Conservation (phyloP, 1,140 invertebrate genomes). For the Drosophila bipectinata region DNA sequence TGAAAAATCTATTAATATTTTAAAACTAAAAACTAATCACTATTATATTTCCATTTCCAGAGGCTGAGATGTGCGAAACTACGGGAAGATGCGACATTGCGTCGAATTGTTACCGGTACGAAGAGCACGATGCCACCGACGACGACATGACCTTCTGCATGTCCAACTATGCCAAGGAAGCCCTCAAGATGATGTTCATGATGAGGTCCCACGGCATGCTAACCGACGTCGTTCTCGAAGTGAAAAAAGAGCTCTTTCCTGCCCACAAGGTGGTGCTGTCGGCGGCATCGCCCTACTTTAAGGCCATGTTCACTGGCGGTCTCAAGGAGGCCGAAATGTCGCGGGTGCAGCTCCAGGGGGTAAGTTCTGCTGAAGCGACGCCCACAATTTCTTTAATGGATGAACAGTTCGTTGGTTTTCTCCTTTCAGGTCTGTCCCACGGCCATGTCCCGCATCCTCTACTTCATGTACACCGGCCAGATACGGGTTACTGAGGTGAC, state of each 20-base stretch:
- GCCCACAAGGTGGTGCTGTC: conserved; percentile 96
- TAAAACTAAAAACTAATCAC: not conserved
- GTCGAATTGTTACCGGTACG: conserved; percentile 53
- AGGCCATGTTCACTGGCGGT: conserved; percentile 97
- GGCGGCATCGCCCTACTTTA: conserved; percentile 97
- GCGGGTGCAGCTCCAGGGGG: conserved; percentile 92
- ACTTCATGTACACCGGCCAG: conserved; percentile 96
- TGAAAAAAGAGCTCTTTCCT: conserved; percentile 93
- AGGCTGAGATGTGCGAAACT: conserved; percentile 71
- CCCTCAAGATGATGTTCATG: conserved; percentile 95
- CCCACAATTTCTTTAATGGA: conserved; percentile 63
- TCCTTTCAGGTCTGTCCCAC: conserved; percentile 87
- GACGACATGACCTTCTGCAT: conserved; percentile 94
- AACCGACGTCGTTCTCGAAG: conserved; percentile 94
- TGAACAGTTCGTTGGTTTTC: conserved; percentile 61
- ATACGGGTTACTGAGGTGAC: conserved; percentile 95
- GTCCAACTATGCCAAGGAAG: conserved; percentile 92
- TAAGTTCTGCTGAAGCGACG: conserved; percentile 80
- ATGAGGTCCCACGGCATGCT: conserved; percentile 95
- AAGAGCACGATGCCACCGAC: conserved; percentile 78
- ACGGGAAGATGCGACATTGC: conserved; percentile 56
- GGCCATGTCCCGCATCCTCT: conserved; percentile 92
- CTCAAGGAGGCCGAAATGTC: conserved; percentile 94
- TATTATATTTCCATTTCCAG: conserved; percentile 9
- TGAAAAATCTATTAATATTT: no score